Percentiles rank a stretch among this genome's conserved stretches.
Conservation (phyloP, 2,888 invertebrate genomes). For the Zele albiditarsus region DNA sequence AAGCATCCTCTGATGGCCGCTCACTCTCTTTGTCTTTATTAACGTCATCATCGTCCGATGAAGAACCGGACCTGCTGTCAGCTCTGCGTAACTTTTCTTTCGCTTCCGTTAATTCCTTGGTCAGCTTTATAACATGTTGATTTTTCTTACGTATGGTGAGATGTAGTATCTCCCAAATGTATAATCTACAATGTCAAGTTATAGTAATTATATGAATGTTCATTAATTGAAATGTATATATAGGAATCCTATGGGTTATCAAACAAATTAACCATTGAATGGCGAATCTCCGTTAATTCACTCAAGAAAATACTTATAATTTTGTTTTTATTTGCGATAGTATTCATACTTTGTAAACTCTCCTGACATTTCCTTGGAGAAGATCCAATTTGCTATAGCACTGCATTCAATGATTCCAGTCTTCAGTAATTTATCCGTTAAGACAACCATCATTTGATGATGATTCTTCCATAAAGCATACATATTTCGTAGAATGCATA, state of each 20-base stretch:
- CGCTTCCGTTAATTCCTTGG: slow-evolving; percentile 86
- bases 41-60: slow-evolving; percentile 82
- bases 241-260: too few relatives aligned
- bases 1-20: slow-evolving; percentile 86
- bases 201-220: too few relatives aligned
- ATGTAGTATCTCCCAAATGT: slow-evolving; percentile 97
- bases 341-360: slow-evolving; percentile 85
- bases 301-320: too few relatives aligned
- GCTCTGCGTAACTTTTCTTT: slow-evolving; percentile 89
- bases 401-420: slow-evolving; percentile 98
- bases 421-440: slow-evolving; percentile 97
- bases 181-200: slow-evolving; percentile 77
- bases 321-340: neutral
- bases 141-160: slow-evolving; percentile 97
- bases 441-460: slow-evolving; percentile 96
- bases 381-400: slow-evolving; percentile 98
- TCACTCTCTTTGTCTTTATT: slow-evolving; percentile 75
- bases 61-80: slow-evolving; percentile 85
- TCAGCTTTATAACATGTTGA: slow-evolving; percentile 91
- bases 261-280: too few relatives aligned
- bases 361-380: slow-evolving; percentile 92
- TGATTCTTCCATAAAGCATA: slow-evolving; percentile 97
- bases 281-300: too few relatives aligned
- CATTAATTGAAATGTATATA: too few relatives aligned
- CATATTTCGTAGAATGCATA: slow-evolving; percentile 92